A percentile compares a stretch with the other conserved stretches of the same genome.
These are phyloP conservation scores for Leptinotarsa peninsularis DNA, from an alignment of 2,888 invertebrate genomes.

Conservation along the genomic window DNA sequence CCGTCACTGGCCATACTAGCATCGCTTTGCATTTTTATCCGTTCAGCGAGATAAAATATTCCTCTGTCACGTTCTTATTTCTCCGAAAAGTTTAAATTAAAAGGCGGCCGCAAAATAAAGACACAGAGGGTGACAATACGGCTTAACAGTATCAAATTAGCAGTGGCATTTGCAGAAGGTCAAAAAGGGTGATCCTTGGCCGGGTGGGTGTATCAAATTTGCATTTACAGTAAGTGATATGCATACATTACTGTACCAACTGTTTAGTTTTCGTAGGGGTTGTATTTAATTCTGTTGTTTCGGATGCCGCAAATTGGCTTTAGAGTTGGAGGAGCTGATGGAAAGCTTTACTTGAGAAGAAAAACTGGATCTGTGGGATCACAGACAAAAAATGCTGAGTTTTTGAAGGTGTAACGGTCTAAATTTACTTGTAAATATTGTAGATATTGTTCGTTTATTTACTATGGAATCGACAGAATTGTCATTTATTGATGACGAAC, in stretches of 20 bases:
- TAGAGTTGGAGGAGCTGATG: constrained; percentile 12
- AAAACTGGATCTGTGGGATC: not conserved
- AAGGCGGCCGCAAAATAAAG: constrained; percentile 57
- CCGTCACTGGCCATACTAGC: constrained; percentile 15
- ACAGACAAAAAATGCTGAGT: not conserved
- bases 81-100: constrained; percentile 55
- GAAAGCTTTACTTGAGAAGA: not conserved
- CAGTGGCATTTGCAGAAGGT: constrained; percentile 64
- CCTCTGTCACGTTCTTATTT: constrained; percentile 36
- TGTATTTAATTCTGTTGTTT: constrained; percentile 33
- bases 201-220: constrained; percentile 52
- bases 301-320: constrained; percentile 33
- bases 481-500: no score
- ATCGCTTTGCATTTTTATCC: constrained; percentile 57
- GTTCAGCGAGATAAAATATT: constrained; percentile 53
- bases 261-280: constrained; percentile 36
- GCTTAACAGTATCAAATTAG: constrained; percentile 62
- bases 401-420: no score
- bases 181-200: constrained; percentile 47
- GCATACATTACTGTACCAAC: constrained; percentile 57
- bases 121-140: constrained; percentile 55
- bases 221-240: constrained; percentile 65
- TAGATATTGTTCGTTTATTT: no score
- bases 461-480: no score
- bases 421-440: no score